Conservation (phyloP, 30 jellyfish, hydroid and myxozoan genomes). For the Sanderia malayensis region DNA sequence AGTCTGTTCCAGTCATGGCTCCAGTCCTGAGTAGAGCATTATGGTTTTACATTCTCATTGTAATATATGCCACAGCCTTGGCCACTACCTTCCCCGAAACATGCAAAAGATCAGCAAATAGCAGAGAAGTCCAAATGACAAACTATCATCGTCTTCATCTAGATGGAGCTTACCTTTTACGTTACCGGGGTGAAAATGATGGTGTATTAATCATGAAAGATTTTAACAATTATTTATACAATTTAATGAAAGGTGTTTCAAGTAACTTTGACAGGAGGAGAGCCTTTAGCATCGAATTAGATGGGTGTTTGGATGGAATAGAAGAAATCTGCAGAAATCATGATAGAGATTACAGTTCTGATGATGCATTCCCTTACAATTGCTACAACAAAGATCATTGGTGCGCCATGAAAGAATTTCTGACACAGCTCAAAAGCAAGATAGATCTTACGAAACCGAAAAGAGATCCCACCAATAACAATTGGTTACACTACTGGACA, state of each 20-base stretch:
- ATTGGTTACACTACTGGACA: neutral
- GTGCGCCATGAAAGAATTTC: constrained; percentile 13
- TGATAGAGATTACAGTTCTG: constrained; percentile 7
- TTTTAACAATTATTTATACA: neutral
- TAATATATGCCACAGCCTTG: neutral
- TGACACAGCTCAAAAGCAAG: neutral
- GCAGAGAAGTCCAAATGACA: neutral
- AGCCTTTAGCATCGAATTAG: neutral
- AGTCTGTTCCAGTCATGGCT: no score
- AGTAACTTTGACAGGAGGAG: neutral
- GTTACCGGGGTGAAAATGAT: neutral
- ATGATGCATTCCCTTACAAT: constrained; percentile 19
- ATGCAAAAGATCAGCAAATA: neutral
- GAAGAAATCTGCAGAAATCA: neutral
- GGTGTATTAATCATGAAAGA: neutral
- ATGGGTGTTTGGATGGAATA: neutral
- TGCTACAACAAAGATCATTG: constrained; percentile 26
- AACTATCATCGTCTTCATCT: neutral
- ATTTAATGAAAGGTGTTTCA: neutral
- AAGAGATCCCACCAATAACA: no score
- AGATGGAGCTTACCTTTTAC: neutral
- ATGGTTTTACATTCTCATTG: neutral
- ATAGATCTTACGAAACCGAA: neutral
- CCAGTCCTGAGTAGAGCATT: neutral
- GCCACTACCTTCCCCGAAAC: neutral